phyloP scores from a whole-genome alignment of 2,113 vertebrate genomes.

The Micronisus gabar region DNA sequence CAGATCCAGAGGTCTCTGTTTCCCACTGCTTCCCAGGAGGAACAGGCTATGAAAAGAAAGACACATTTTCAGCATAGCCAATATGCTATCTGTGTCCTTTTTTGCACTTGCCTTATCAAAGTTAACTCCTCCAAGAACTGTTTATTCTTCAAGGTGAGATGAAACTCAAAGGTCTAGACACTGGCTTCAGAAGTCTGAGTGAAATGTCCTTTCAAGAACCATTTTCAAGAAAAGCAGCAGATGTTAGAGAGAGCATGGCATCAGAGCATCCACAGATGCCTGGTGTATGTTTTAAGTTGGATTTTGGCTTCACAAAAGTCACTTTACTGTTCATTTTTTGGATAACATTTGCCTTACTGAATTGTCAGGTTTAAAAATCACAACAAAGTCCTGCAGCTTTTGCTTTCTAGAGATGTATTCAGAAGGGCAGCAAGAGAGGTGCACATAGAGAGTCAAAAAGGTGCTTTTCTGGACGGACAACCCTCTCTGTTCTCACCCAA shows the following conservation, averaged over 20 bases:
- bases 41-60: not conserved
- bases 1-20: not conserved
- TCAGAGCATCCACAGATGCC: not conserved
- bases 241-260: not conserved
- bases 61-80: not conserved
- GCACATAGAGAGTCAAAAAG: constrained; percentile 78
- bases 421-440: constrained; percentile 76
- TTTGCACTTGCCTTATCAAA: not conserved
- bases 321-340: not conserved
- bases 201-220: not conserved
- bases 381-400: not conserved
- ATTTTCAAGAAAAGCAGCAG: not conserved
- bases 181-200: not conserved
- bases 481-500: constrained; percentile 77
- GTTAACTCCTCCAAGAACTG: not conserved
- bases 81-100: not conserved
- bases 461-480: constrained; percentile 78
- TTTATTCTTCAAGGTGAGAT: constrained; percentile 6
- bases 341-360: not conserved
- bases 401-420: constrained; percentile 79
- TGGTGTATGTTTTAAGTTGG: not conserved
- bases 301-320: not conserved
- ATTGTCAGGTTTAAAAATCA: not conserved
- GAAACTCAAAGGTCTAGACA: not conserved
- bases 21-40: not conserved